Conservation (phyloP, 2,113 vertebrate species). For the Cephalopholis sonnerati region DNA sequence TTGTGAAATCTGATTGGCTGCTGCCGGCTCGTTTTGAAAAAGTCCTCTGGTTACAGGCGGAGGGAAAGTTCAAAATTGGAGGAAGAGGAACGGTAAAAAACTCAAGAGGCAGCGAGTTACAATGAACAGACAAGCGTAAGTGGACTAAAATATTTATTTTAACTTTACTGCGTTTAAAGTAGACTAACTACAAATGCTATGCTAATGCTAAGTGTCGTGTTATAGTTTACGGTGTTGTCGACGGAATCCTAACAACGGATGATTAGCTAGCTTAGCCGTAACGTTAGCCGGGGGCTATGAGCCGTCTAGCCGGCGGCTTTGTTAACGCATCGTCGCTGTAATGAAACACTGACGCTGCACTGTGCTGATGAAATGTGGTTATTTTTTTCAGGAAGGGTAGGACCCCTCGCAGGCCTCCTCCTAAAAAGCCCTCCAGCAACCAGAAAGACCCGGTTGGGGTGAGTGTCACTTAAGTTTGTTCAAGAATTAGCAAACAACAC, state of each 20-base stretch:
- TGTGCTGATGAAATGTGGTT: neutral
- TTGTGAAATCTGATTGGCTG: slow-evolving; percentile 53
- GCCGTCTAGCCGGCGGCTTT: neutral
- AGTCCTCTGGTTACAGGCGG: slow-evolving; percentile 52
- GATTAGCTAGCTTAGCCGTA: neutral
- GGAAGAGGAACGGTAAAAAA: slow-evolving; percentile 17
- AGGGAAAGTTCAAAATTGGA: slow-evolving; percentile 81
- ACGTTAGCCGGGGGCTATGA: slow-evolving; percentile 24
- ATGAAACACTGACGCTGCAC: neutral
- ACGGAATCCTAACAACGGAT: neutral
- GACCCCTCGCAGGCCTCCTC: slow-evolving; percentile 80
- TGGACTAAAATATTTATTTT: neutral
- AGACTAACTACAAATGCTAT: fast-evolving
- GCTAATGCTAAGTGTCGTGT: neutral
- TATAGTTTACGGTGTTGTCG: neutral
- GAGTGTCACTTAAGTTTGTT: slow-evolving; percentile 54
- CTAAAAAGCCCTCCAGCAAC: slow-evolving; percentile 82
- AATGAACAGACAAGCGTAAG: slow-evolving; percentile 82
- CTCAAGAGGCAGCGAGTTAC: slow-evolving; percentile 9
- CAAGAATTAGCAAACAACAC: neutral
- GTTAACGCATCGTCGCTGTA: neutral
- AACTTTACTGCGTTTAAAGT: neutral
- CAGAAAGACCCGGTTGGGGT: slow-evolving; percentile 90
- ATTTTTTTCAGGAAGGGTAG: slow-evolving; percentile 76
- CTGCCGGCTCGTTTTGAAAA: slow-evolving; percentile 73